A percentile compares a stretch with the other conserved stretches of the same genome.
Evolutionary conservation across 2,797 vertebrate species (phyloP).

Genomic region (Leptoclinus maculatus): DNA sequence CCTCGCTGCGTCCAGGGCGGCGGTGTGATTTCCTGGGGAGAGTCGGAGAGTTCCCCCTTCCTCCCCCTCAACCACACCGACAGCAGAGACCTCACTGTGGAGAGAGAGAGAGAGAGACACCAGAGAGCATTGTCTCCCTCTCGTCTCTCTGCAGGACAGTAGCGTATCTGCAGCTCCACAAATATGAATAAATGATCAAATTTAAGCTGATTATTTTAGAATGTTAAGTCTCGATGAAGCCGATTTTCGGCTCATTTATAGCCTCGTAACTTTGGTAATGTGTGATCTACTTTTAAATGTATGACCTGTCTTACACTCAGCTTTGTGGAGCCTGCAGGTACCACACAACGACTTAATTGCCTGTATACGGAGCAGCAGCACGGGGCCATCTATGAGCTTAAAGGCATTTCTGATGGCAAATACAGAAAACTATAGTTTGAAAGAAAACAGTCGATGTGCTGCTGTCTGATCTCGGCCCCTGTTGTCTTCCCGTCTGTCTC

Average conservation of each 20-base stretch:
- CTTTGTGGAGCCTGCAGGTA: slow-evolving; percentile 48
- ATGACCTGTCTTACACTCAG: not conserved
- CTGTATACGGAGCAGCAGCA: slow-evolving; percentile 44
- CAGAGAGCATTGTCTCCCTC: slow-evolving; percentile 37
- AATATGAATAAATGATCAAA: not conserved
- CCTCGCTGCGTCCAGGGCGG: slow-evolving; percentile 65
- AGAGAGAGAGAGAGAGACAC: slow-evolving; percentile 45
- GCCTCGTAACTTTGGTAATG: not conserved
- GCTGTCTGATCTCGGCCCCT: not conserved
- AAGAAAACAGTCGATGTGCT: too few relatives aligned
- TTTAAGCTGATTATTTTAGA: not conserved
- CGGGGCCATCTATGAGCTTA: slow-evolving; percentile 70
- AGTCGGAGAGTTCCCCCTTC: slow-evolving; percentile 54
- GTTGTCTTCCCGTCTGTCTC: not conserved
- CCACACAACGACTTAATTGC: slow-evolving; percentile 20
- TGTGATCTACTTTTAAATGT: not conserved
- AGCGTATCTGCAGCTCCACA: slow-evolving; percentile 33
- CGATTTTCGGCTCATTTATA: not conserved
- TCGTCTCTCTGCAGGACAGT: slow-evolving; percentile 74
- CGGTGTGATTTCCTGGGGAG: slow-evolving; percentile 86
- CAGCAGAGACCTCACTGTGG: slow-evolving; percentile 68
- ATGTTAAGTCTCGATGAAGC: too few relatives aligned
- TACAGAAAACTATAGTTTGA: too few relatives aligned
- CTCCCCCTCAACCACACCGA: slow-evolving; percentile 83
- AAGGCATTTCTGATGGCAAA: slow-evolving; percentile 85